Conservation (phyloP, 2,797 vertebrate species). For the Pipistrellus kuhlii region DNA sequence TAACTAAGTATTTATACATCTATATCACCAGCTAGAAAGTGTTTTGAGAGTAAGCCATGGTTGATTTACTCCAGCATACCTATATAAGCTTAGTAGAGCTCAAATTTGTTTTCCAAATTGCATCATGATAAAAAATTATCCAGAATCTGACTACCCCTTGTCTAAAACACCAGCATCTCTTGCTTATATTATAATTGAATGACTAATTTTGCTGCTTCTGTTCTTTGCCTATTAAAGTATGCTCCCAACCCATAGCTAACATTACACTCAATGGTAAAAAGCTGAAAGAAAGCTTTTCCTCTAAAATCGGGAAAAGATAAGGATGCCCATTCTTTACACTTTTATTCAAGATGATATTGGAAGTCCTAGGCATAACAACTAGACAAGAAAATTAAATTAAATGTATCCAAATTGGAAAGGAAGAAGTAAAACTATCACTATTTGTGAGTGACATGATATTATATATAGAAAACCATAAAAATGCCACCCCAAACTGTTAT, state of each 20-base stretch:
- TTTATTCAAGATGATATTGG: not conserved
- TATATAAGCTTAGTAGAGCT: no score
- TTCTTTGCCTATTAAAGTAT: no score
- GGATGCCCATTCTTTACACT: not conserved
- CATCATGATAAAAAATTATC: no score
- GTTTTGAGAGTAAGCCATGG: no score
- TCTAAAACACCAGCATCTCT: no score
- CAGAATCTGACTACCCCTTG: no score
- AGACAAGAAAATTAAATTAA: slow-evolving; percentile 13
- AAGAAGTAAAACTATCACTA: not conserved
- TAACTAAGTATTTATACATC: no score
- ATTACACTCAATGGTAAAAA: not conserved
- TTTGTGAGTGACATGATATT: not conserved
- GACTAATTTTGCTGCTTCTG: no score
- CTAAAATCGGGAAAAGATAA: not conserved
- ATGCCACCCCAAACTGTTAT: not conserved
- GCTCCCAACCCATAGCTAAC: not conserved
- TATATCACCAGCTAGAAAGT: no score
- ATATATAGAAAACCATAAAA: not conserved
- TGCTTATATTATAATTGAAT: no score
- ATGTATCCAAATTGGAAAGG: not conserved
- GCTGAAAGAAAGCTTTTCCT: not conserved
- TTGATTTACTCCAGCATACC: no score
- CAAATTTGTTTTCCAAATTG: no score
- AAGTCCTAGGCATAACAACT: not conserved